A percentile compares a stretch with the other conserved stretches of the same genome.
Evolutionary conservation across 2,113 vertebrate species (phyloP).

Genomic region (Eira barbara): DNA sequence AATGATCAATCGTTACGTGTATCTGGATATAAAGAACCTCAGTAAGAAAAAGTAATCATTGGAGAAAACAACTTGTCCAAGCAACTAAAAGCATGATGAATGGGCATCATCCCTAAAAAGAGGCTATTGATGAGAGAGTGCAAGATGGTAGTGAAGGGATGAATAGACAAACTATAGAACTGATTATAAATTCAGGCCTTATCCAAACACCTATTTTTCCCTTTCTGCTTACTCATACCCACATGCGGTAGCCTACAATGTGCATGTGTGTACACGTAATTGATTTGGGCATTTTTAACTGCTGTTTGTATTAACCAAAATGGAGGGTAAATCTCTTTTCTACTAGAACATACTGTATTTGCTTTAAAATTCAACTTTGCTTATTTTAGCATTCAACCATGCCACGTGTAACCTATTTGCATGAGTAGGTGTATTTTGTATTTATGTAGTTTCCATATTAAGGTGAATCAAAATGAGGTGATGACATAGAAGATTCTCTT

Average conservation of each 20-base stretch:
- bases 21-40: not conserved
- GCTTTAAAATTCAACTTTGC: not conserved
- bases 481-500: not conserved
- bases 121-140: constrained; percentile 2
- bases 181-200: not conserved
- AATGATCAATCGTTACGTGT: not conserved
- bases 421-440: not conserved
- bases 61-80: not conserved
- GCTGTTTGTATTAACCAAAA: not conserved
- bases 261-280: not conserved
- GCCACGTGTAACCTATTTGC: not conserved
- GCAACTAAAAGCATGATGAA: constrained; percentile 7
- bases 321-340: constrained; percentile 16
- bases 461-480: not conserved
- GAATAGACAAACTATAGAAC: constrained; percentile 29
- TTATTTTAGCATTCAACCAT: constrained; percentile 28
- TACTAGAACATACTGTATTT: not conserved
- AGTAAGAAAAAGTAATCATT: not conserved
- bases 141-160: not conserved
- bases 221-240: not conserved
- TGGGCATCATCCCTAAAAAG: constrained; percentile 28
- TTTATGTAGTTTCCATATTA: not conserved
- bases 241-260: not conserved
- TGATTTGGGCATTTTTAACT: constrained; percentile 25
- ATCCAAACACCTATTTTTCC: not conserved